phyloP scores from a whole-genome alignment of 2,113 vertebrate species.

The Urocynchramus pylzowi region DNA sequence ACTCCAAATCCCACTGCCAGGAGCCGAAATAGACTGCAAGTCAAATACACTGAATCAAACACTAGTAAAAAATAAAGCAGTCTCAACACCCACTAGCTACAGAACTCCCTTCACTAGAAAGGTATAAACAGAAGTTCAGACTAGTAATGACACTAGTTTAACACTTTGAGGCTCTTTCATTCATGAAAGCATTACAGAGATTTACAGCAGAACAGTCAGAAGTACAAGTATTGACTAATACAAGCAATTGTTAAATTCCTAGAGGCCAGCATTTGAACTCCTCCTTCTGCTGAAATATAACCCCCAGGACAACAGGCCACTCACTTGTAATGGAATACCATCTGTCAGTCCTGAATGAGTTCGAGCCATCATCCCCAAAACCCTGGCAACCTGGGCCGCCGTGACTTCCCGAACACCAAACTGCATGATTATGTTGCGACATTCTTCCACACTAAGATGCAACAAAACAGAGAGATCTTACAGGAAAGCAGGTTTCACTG shows the following conservation, averaged over 20 bases:
- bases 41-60: not conserved
- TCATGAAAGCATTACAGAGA: not conserved
- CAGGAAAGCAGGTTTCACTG: not conserved
- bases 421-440: conserved; percentile 96
- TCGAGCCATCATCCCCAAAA: conserved; percentile 98
- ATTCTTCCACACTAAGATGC: conserved; percentile 87
- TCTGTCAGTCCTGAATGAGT: conserved; percentile 94
- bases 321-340: conserved; percentile 92
- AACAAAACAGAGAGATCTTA: not conserved
- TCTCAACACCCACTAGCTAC: not conserved
- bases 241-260: too few relatives aligned
- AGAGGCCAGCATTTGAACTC: not conserved
- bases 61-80: not conserved
- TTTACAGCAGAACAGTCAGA: not conserved
- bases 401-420: conserved; percentile 96
- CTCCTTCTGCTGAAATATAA: not conserved
- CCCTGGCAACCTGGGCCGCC: conserved; percentile 94
- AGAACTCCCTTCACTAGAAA: not conserved
- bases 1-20: conserved; percentile 98
- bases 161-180: not conserved
- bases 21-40: conserved; percentile 90
- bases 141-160: not conserved
- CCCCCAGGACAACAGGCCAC: not conserved
- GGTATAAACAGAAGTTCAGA: not conserved
- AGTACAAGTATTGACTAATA: not conserved